Percentiles rank a stretch among this genome's conserved stretches.
phyloP scores from a whole-genome alignment of 1,140 invertebrate species.

The Bombus impatiens region DNA sequence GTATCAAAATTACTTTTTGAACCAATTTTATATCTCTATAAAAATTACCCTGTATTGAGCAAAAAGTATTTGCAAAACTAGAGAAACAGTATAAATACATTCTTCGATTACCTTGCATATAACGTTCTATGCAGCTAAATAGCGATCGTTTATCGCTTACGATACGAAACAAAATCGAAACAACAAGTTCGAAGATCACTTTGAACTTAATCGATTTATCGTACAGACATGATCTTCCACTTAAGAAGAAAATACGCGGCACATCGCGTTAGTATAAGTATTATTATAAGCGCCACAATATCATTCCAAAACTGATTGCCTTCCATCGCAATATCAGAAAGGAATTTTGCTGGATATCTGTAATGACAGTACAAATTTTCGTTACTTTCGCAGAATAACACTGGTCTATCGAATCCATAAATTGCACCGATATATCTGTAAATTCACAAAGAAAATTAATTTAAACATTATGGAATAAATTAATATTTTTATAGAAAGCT shows the following conservation, averaged over 20 bases:
- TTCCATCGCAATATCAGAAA: slow-evolving; percentile 90
- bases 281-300: slow-evolving; percentile 87
- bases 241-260: slow-evolving; percentile 91
- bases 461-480: too few species aligned
- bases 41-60: background rate
- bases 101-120: background rate
- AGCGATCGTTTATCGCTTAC: background rate
- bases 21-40: too few species aligned
- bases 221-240: slow-evolving; percentile 88
- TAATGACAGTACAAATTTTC: slow-evolving; percentile 88
- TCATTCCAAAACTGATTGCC: slow-evolving; percentile 93
- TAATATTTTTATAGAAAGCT: too few species aligned
- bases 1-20: background rate
- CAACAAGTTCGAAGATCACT: background rate
- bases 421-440: slow-evolving; percentile 87
- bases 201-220: slow-evolving; percentile 80
- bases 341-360: slow-evolving; percentile 88
- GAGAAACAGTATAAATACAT: background rate
- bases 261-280: slow-evolving; percentile 88
- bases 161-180: background rate
- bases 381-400: slow-evolving; percentile 83
- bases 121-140: too few species aligned
- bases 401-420: slow-evolving; percentile 89
- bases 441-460: slow-evolving; percentile 3
- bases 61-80: background rate